Percentiles rank a stretch among this genome's conserved stretches.
These are phyloP conservation scores for Phrynosoma platyrhinos DNA, from an alignment of 2,113 vertebrate species.

Conservation along the genomic window DNA sequence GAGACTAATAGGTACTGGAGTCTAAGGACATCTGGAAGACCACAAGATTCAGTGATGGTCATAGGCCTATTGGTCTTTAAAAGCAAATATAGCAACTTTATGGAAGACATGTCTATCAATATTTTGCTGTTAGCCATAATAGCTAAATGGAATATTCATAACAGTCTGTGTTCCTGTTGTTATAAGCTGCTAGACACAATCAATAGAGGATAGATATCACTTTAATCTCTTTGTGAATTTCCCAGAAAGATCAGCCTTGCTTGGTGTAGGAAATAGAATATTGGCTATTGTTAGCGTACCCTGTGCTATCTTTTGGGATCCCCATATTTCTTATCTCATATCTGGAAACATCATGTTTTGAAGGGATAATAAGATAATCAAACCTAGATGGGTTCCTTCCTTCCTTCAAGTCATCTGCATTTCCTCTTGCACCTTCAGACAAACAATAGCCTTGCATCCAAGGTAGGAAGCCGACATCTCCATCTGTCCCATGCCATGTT, in stretches of 20 bases:
- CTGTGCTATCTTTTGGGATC: no score
- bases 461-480: no score
- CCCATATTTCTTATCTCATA: no score
- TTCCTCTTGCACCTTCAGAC: no score
- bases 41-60: not conserved
- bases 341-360: no score
- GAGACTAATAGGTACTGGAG: not conserved
- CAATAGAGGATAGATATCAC: not conserved
- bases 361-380: no score
- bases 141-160: not conserved
- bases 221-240: not conserved
- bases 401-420: no score
- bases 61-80: not conserved
- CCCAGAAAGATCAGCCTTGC: not conserved
- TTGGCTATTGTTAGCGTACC: no score
- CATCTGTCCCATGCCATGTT: no score
- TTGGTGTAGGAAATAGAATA: no score
- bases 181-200: not conserved
- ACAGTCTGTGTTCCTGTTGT: not conserved
- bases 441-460: no score
- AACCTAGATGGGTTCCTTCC: no score
- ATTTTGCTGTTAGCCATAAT: not conserved
- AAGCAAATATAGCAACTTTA: not conserved
- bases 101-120: not conserved
- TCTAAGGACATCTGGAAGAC: not conserved